These are phyloP conservation scores for Drosophila percnosoma DNA, from an alignment of 2,888 invertebrate species.

Conservation along the genomic window DNA sequence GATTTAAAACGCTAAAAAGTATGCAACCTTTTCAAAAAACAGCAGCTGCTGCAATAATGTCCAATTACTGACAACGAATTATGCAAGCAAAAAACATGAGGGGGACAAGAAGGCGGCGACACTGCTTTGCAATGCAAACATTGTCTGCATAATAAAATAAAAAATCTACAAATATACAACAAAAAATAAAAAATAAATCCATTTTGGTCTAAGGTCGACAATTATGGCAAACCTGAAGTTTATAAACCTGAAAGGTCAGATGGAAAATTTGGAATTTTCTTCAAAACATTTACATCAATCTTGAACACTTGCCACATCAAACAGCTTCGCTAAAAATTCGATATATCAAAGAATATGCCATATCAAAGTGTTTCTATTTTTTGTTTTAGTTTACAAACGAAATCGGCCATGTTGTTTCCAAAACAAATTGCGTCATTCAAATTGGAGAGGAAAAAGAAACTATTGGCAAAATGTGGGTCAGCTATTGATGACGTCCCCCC, in stretches of 20 bases:
- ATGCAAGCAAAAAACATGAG: not conserved
- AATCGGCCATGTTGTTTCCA: slow-evolving; percentile 31
- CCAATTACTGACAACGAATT: slow-evolving; percentile 7
- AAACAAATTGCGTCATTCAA: slow-evolving; percentile 50
- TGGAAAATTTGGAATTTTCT: slow-evolving; percentile 1
- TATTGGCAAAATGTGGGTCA: slow-evolving; percentile 42
- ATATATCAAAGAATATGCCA: slow-evolving; percentile 30
- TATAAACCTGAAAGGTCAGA: not conserved
- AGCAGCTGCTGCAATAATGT: slow-evolving; percentile 28
- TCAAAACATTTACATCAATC: slow-evolving; percentile 21
- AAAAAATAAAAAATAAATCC: not conserved
- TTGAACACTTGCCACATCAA: slow-evolving; percentile 28
- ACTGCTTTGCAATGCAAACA: not conserved
- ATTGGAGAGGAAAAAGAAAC: slow-evolving; percentile 14
- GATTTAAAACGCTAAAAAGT: slow-evolving; percentile 50
- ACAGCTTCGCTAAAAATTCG: not conserved
- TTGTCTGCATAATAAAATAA: not conserved
- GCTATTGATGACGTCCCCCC: slow-evolving; percentile 52
- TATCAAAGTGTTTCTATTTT: slow-evolving; percentile 29
- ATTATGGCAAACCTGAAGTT: too few relatives aligned
- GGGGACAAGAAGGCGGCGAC: fast-evolving
- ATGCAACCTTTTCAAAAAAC: slow-evolving; percentile 39
- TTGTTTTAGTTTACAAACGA: slow-evolving; percentile 25
- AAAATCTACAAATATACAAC: not conserved
- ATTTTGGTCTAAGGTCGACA: not conserved